Percentiles rank a stretch among this genome's conserved stretches.
These are phyloP conservation scores for Dasypolia templi DNA, from an alignment of 2,888 invertebrate genomes.

Conservation along the genomic window DNA sequence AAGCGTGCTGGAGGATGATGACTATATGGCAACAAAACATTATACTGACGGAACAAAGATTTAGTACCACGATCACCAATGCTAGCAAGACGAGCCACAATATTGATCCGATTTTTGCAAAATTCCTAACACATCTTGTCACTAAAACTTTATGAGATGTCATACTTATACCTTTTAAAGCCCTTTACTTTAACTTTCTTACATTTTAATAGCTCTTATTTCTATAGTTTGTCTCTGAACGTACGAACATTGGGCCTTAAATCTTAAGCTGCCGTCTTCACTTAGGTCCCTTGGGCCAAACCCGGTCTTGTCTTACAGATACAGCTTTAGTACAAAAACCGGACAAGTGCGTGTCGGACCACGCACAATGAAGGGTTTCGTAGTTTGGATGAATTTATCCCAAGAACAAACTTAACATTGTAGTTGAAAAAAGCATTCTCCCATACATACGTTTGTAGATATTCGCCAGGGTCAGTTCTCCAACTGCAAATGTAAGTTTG, in stretches of 20 bases:
- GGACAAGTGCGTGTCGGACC: no score
- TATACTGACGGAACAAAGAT: neutral
- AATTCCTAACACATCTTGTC: conserved; percentile 6
- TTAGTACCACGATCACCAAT: neutral
- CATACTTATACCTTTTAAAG: conserved; percentile 25
- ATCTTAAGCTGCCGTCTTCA: conserved; percentile 53
- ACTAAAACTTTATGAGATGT: conserved; percentile 7
- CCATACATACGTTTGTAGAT: no score
- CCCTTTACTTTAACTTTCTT: conserved; percentile 8
- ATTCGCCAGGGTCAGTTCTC: no score
- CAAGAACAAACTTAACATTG: no score
- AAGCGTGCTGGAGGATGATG: neutral
- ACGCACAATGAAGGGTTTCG: no score
- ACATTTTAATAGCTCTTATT: conserved; percentile 44
- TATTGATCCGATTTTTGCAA: neutral
- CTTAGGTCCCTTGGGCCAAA: conserved; percentile 42
- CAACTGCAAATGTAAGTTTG: no score
- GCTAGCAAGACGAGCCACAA: neutral
- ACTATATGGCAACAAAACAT: neutral
- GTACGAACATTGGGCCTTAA: conserved; percentile 34
- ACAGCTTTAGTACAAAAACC: neutral
- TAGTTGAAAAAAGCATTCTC: no score
- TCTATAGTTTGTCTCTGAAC: conserved; percentile 37
- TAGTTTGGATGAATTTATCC: no score
- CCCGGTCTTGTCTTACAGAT: conserved; percentile 15